Percentiles rank a stretch among this genome's conserved stretches.
phyloP scores from a whole-genome alignment of 2,888 invertebrate species.

The Meiosimyza decipiens region DNA sequence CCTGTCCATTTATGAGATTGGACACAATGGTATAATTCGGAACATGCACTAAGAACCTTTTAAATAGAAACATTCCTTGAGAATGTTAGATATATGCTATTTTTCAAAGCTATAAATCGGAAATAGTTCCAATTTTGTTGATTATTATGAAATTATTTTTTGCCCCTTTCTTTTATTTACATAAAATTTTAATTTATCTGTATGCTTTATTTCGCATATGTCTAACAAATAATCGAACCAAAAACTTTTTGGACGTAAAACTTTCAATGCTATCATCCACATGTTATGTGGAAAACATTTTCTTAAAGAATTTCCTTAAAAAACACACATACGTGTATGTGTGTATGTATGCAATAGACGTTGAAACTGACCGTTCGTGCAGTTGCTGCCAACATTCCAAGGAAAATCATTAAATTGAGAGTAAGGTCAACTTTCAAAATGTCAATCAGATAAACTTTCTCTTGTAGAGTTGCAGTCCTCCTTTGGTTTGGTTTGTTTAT shows the following conservation, averaged over 20 bases:
- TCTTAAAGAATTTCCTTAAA: not conserved
- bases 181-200: too few relatives aligned
- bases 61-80: not conserved
- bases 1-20: constrained; percentile 26
- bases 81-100: too few relatives aligned
- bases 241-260: too few relatives aligned
- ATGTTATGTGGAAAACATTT: not conserved
- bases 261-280: too few relatives aligned
- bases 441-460: not conserved
- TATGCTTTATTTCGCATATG: too few relatives aligned
- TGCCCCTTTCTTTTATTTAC: too few relatives aligned
- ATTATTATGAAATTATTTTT: too few relatives aligned
- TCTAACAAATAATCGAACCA: too few relatives aligned
- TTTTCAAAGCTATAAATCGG: too few relatives aligned
- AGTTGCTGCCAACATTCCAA: not conserved
- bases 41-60: not conserved
- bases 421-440: constrained; percentile 10
- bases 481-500: constrained; percentile 26
- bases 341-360: too few relatives aligned
- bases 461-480: not conserved
- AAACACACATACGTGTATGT: not conserved
- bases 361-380: not conserved
- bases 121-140: too few relatives aligned
- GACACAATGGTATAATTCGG: constrained; percentile 24
- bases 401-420: not conserved